A percentile compares a stretch with the other conserved stretches of the same genome.
Conservation (phyloP, 30 jellyfish, hydroid and myxozoan genomes). For the Hydra vulgaris region DNA sequence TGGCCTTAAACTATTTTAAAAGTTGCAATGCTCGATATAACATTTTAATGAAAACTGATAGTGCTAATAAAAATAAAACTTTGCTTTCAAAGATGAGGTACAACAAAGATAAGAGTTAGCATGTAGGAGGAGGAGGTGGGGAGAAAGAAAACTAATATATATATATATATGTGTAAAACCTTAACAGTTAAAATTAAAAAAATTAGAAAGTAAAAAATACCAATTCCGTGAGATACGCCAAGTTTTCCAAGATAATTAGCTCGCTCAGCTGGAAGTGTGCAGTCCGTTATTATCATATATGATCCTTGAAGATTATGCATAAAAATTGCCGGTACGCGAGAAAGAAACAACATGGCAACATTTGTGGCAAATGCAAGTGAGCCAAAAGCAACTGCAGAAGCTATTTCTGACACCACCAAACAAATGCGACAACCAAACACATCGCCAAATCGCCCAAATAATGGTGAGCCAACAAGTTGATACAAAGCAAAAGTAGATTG, state of each 20-base stretch:
- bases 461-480: slow-evolving; percentile 29
- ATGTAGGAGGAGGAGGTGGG: too few relatives aligned
- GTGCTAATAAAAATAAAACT: too few relatives aligned
- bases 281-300: slow-evolving; percentile 29
- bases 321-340: slow-evolving; percentile 35
- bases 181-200: too few relatives aligned
- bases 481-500: slow-evolving; percentile 33
- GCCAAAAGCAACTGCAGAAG: slow-evolving; percentile 19
- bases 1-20: too few relatives aligned
- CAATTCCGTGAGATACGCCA: slow-evolving; percentile 36
- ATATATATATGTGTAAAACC: too few relatives aligned
- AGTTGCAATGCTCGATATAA: too few relatives aligned
- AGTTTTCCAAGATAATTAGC: slow-evolving; percentile 25
- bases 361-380: slow-evolving; percentile 29
- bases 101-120: too few relatives aligned
- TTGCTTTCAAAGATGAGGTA: too few relatives aligned
- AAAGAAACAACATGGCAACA: slow-evolving; percentile 10
- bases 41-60: too few relatives aligned
- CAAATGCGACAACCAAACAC: slow-evolving; percentile 23
- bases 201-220: too few relatives aligned
- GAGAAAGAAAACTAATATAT: too few relatives aligned
- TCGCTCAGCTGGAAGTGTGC: slow-evolving; percentile 11
- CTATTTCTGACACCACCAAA: slow-evolving; percentile 13
- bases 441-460: slow-evolving; percentile 30
- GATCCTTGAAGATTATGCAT: slow-evolving; percentile 40